A percentile compares a stretch with the other conserved stretches of the same genome.
Conservation (phyloP, 2,888 invertebrate species). For the Agriopis leucophaearia region DNA sequence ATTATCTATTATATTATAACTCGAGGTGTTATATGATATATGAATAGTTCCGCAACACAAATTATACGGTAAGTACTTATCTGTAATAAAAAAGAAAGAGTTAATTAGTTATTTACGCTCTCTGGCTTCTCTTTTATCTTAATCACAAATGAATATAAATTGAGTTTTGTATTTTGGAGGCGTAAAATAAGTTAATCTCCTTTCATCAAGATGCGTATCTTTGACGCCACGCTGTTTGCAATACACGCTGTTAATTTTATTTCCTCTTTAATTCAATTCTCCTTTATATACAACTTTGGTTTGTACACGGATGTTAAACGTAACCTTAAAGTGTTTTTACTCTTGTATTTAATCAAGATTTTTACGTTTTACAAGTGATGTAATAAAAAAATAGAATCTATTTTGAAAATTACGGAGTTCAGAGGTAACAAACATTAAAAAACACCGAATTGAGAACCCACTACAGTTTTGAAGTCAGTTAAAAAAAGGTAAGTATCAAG, state of each 20-base stretch:
- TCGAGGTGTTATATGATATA: no score
- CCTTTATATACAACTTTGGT: conserved; percentile 2
- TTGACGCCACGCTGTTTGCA: conserved; percentile 48
- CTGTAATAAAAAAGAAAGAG: conserved; percentile 40
- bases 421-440: no score
- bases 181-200: conserved; percentile 48
- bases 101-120: conserved; percentile 50
- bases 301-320: not conserved
- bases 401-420: no score
- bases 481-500: no score
- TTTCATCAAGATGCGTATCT: conserved; percentile 58
- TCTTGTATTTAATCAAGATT: not conserved
- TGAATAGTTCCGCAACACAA: conserved; percentile 22
- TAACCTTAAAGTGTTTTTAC: not conserved
- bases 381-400: not conserved
- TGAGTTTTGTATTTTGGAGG: conserved; percentile 27
- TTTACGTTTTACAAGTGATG: not conserved
- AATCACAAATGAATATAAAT: conserved; percentile 30
- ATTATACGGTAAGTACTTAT: conserved; percentile 27
- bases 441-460: no score
- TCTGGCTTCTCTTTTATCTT: conserved; percentile 49
- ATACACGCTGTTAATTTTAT: conserved; percentile 51
- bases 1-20: conserved; percentile 41
- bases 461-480: no score
- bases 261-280: not conserved